Evolutionary conservation across 2,888 invertebrate species (phyloP).

Genomic region (Hyalella azteca): DNA sequence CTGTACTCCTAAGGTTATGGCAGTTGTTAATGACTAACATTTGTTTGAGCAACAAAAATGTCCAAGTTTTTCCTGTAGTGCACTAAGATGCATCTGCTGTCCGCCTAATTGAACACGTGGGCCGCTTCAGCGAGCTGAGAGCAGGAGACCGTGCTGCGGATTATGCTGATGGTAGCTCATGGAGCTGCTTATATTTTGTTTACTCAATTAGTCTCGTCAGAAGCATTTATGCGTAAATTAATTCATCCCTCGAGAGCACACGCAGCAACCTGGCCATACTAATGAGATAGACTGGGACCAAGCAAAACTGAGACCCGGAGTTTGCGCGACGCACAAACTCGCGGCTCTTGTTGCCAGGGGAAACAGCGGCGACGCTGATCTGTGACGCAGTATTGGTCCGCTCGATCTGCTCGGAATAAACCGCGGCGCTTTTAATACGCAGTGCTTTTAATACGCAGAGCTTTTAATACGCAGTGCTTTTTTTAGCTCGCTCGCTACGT

Average conservation of each 20-base stretch:
- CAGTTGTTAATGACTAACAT: too few relatives aligned
- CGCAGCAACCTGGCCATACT: conserved; percentile 28
- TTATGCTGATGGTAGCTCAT: conserved; percentile 27
- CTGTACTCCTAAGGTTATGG: background rate
- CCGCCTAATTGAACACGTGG: background rate
- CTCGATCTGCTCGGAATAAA: too few relatives aligned
- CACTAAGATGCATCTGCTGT: conserved; percentile 6
- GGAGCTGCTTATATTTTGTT: conserved; percentile 28
- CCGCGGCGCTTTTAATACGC: too few relatives aligned
- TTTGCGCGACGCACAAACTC: conserved; percentile 6
- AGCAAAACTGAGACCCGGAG: background rate
- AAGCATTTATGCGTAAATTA: conserved; percentile 37
- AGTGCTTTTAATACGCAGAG: too few relatives aligned
- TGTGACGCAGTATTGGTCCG: conserved; percentile 6
- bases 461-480: too few relatives aligned
- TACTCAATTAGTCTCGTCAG: conserved; percentile 36
- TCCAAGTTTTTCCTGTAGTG: background rate
- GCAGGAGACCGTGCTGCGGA: background rate
- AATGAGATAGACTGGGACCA: conserved; percentile 19
- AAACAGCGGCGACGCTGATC: background rate
- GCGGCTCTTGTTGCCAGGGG: background rate
- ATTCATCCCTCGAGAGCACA: conserved; percentile 25
- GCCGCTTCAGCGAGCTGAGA: background rate
- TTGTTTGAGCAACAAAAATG: too few relatives aligned
- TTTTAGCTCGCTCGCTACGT: too few relatives aligned